phyloP scores from a whole-genome alignment of 1,140 invertebrate species.

The Caenorhabditis remanei region DNA sequence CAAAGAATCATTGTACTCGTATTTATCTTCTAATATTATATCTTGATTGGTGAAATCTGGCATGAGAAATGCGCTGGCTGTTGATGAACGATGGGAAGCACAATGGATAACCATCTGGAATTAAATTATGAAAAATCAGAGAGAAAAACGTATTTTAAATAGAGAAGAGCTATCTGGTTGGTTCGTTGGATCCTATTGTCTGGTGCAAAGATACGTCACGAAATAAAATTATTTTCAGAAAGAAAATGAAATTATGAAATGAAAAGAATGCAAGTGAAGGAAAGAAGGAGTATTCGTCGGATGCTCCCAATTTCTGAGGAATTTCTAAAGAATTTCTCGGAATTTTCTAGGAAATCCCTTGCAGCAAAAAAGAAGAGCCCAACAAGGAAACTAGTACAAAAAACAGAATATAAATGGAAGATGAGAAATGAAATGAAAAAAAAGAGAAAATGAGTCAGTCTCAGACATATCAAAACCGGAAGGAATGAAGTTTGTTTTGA shows the following conservation, averaged over 20 bases:
- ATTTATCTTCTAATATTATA: conserved; percentile 83
- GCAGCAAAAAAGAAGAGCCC: neutral
- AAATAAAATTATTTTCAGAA: conserved; percentile 36
- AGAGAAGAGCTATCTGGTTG: neutral
- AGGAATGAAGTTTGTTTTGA: neutral
- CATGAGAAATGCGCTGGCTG: conserved; percentile 45
- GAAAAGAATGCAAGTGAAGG: conserved; percentile 36
- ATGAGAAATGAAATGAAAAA: neutral
- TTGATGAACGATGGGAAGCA: conserved; percentile 33
- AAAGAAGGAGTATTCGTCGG: conserved; percentile 20
- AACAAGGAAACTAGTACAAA: neutral
- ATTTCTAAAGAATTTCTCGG: too few species aligned
- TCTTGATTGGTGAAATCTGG: conserved; percentile 67
- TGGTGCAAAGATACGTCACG: conserved; percentile 24
- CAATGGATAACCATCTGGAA: conserved; percentile 35
- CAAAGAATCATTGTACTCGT: conserved; percentile 67
- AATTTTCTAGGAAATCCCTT: conserved; percentile 19
- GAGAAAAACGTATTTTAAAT: neutral
- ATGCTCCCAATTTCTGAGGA: neutral
- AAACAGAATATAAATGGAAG: neutral
- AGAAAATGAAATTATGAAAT: conserved; percentile 46
- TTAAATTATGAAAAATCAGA: neutral
- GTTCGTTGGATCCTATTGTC: conserved; percentile 13
- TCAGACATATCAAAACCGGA: neutral
- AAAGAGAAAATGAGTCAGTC: neutral